Base-by-base conservation (phyloP, 2,797 vertebrate genomes). In the Odontamblyopus lacepedii region DNA sequence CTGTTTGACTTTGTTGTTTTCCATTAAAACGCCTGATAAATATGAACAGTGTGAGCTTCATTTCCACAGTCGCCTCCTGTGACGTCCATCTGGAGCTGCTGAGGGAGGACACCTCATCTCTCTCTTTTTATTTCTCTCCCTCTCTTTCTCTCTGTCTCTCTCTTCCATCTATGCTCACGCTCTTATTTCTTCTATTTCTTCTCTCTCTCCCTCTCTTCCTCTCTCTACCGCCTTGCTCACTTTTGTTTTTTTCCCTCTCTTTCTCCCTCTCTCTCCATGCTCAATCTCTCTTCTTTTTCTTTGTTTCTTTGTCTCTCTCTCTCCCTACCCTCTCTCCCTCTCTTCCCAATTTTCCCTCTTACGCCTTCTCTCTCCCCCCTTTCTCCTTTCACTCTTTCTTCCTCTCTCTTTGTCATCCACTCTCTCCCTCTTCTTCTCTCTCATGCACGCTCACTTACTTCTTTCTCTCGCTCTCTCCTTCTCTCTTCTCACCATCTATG, bases 21-120 rank as follows among this genome's bases (percentile, higher is more conserved):
- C n/a, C 62, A 41, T 41, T 44, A 26, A 64, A 64, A 64, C 48
- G n/a, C 63, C 16, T 64, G 11, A 64, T 64, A 44, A 64, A 64
- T 64, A 64, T 64, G 15, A 64, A 64, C 18, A 12, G 63, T 5
- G n/a, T 26, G n/a, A 0, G 35, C 16, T 27, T 44, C 12, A 64
- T 48, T 64, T 64, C n/a, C 63, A 64, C 63, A 63, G n/a, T 26
- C 63, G 4, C 38, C 63, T 64, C 63, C 12, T 63, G 32, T 13
- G 63, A 64, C 11, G 38, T 44, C 63, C 63, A 64, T 41, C 63
- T 64, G 63, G 38, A 64, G 63, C 53, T n/a, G 6, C 13, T 38
- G 23, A 23, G 23, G 23, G 23, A 23, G 23, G 23, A 23, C 23
- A 16, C 15, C 50, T 51, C 19, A 16, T 9, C 19, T 23, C 53